Conservation (phyloP, 1,140 invertebrate species). For the Aphidius ervi region DNA sequence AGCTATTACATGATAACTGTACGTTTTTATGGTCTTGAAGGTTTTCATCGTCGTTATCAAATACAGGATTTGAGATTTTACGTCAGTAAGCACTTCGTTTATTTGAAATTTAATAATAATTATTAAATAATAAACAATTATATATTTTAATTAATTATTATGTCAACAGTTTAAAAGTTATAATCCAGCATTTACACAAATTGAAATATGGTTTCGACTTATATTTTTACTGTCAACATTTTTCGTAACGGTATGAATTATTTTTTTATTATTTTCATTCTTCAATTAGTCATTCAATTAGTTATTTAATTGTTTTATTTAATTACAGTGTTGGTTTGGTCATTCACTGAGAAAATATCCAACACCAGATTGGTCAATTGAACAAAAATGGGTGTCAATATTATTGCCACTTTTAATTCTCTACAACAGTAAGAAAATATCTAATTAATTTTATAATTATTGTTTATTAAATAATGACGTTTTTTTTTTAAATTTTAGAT, state of each 20-base stretch:
- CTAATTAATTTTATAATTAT: slow-evolving; percentile 9
- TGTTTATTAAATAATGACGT: not conserved
- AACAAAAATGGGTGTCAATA: slow-evolving; percentile 93
- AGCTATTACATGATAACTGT: slow-evolving; percentile 83
- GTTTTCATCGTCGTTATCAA: slow-evolving; percentile 77
- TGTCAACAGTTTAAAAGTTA: slow-evolving; percentile 89
- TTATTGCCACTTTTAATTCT: slow-evolving; percentile 84
- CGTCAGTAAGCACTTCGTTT: slow-evolving; percentile 64
- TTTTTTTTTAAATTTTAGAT: slow-evolving; percentile 59
- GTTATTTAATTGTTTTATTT: slow-evolving; percentile 15
- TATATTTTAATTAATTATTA: slow-evolving; percentile 8
- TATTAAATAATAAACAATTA: not conserved
- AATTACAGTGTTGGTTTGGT: slow-evolving; percentile 83
- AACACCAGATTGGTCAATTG: slow-evolving; percentile 92
- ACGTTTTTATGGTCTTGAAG: slow-evolving; percentile 77
- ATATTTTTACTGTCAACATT: slow-evolving; percentile 88
- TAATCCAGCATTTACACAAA: slow-evolving; percentile 91
- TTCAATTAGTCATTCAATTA: slow-evolving; percentile 5
- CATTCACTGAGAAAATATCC: slow-evolving; percentile 84
- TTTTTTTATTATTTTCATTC: slow-evolving; percentile 14
- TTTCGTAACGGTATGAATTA: slow-evolving; percentile 67
- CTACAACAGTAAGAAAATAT: slow-evolving; percentile 76
- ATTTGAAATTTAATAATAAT: not conserved
- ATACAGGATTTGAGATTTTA: slow-evolving; percentile 84
- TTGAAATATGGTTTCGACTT: slow-evolving; percentile 95